Percentiles rank a stretch among this genome's conserved stretches.
Evolutionary conservation across 2,113 vertebrate species (phyloP).

Genomic region (Excalfactoria chinensis): DNA sequence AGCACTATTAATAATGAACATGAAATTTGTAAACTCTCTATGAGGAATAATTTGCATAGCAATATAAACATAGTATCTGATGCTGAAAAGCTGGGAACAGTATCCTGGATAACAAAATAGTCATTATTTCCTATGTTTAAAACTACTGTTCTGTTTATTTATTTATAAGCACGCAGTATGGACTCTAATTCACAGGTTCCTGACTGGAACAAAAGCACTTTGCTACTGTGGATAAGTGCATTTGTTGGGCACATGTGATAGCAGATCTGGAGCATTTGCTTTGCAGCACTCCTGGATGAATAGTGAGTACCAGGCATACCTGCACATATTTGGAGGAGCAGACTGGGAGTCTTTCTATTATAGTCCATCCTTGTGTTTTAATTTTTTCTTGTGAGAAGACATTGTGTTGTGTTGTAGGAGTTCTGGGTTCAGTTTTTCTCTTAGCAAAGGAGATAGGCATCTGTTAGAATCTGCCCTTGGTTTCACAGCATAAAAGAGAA

Average conservation of each 20-base stretch:
- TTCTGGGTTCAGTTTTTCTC: neutral
- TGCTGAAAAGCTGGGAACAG: conserved; percentile 64
- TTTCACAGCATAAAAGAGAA: neutral
- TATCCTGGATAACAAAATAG: conserved; percentile 47
- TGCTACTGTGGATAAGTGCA: neutral
- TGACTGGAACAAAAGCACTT: neutral
- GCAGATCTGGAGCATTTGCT: neutral
- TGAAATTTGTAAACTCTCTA: conserved; percentile 82
- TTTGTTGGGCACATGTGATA: neutral
- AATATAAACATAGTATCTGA: conserved; percentile 77
- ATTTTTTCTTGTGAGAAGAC: neutral
- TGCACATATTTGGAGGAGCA: neutral
- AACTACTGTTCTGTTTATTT: conserved; percentile 69
- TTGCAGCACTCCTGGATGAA: fast-evolving
- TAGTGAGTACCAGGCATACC: neutral
- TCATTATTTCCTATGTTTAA: conserved; percentile 75
- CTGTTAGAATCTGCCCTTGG: neutral
- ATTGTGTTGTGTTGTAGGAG: neutral
- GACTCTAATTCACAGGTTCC: conserved; percentile 45
- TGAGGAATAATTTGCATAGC: conserved; percentile 83
- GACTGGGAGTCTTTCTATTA: neutral
- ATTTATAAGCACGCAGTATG: conserved; percentile 76
- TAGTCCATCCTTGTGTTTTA: neutral
- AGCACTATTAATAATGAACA: conserved; percentile 83
- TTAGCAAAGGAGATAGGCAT: neutral